Conservation (phyloP, 1,140 invertebrate species). For the Euwallacea similis region DNA sequence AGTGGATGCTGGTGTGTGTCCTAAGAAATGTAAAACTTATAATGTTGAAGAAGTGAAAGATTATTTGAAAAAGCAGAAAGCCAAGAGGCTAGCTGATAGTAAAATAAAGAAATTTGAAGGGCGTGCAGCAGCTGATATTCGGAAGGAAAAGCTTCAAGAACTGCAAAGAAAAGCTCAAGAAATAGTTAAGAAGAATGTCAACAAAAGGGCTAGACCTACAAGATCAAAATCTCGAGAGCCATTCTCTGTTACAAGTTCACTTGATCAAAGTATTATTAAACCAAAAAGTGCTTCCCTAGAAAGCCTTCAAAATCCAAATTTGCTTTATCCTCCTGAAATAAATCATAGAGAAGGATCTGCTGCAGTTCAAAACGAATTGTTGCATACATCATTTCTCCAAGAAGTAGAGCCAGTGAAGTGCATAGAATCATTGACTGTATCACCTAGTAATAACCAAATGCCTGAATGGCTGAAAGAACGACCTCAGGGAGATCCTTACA, state of each 20-base stretch:
- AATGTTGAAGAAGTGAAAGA: constrained; percentile 45
- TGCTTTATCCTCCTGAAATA: background rate
- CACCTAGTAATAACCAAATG: background rate
- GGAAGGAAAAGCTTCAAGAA: constrained; percentile 49
- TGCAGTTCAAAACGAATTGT: background rate
- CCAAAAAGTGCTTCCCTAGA: background rate
- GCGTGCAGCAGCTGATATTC: constrained; percentile 37
- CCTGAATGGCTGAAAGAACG: constrained; percentile 41
- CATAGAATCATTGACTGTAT: background rate
- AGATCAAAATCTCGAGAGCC: constrained; percentile 41
- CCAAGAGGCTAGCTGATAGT: constrained; percentile 43
- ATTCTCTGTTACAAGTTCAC: constrained; percentile 9
- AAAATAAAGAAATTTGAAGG: constrained; percentile 39
- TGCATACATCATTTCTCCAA: background rate
- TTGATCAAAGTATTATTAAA: background rate
- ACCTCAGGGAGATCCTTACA: constrained; percentile 46
- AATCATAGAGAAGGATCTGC: background rate
- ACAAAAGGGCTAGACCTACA: constrained; percentile 38
- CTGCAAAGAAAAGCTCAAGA: constrained; percentile 48
- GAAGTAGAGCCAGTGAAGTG: background rate
- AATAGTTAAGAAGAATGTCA: constrained; percentile 46
- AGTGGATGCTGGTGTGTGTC: background rate
- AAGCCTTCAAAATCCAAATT: background rate
- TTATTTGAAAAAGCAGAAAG: constrained; percentile 50
- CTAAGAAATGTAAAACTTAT: constrained; percentile 41